Percentiles rank a stretch among this genome's conserved stretches.
phyloP scores from a whole-genome alignment of 2,888 invertebrate species.

The Aporophyla nigra region DNA sequence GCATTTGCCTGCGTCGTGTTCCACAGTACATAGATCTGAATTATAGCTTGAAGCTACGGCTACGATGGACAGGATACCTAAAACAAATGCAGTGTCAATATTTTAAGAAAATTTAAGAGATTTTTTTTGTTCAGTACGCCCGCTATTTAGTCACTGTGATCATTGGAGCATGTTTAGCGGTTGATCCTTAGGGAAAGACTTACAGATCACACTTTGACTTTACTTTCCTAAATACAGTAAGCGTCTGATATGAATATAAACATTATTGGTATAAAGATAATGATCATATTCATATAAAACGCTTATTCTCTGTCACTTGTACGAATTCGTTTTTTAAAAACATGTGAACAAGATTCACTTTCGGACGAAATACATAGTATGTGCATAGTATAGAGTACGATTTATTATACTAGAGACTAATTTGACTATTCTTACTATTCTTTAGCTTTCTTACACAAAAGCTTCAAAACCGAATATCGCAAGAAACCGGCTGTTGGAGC shows the following conservation, averaged over 20 bases:
- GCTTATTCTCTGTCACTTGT: too few species aligned
- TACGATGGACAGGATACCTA: constrained; percentile 40
- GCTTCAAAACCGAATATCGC: not conserved
- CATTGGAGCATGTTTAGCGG: not conserved
- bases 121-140: not conserved
- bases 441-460: not conserved
- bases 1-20: constrained; percentile 5
- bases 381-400: too few species aligned
- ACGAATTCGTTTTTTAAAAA: not conserved
- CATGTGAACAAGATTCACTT: not conserved
- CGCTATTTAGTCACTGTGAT: not conserved
- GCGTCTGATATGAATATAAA: not conserved
- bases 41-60: constrained; percentile 8
- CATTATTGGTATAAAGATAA: not conserved
- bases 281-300: not conserved
- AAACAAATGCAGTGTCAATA: constrained; percentile 6
- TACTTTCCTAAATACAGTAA: not conserved
- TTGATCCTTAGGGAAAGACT: not conserved
- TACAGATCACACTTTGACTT: not conserved
- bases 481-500: not conserved
- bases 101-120: not conserved
- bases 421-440: too few species aligned
- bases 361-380: not conserved
- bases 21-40: constrained; percentile 27
- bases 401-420: too few species aligned